Conservation (phyloP, 2,797 vertebrate species). For the Margarornis squamiger region DNA sequence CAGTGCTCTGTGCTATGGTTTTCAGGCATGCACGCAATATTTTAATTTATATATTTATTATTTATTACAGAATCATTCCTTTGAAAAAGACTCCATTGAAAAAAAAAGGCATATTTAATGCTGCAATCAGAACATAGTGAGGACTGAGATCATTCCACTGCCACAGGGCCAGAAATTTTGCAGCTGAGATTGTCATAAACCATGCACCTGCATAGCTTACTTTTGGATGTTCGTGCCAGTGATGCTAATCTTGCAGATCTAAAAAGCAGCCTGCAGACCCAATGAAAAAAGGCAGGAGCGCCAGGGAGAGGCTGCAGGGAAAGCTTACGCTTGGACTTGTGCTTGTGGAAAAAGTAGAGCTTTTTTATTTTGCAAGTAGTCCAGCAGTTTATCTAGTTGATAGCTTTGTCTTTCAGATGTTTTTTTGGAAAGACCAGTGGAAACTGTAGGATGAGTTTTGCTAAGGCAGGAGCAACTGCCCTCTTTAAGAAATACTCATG, state of each 20-base stretch:
- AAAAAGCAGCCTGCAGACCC: background rate
- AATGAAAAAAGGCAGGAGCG: background rate
- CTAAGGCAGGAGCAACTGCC: background rate
- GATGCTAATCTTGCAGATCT: background rate
- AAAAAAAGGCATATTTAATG: background rate
- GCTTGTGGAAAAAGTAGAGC: background rate
- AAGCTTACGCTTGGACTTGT: background rate
- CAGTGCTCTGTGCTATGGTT: background rate
- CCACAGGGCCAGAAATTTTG: background rate
- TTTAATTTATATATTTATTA: conserved; percentile 1
- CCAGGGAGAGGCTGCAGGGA: background rate
- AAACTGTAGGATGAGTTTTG: background rate
- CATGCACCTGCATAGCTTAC: background rate
- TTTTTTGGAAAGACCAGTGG: background rate
- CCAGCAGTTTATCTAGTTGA: background rate
- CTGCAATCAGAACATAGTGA: background rate
- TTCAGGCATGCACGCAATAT: background rate
- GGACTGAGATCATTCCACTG: background rate
- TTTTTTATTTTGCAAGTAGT: background rate
- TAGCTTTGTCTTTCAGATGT: background rate
- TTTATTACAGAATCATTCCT: background rate
- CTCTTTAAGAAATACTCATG: background rate
- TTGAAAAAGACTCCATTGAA: background rate
- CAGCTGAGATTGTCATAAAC: background rate
- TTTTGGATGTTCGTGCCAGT: background rate